phyloP scores from a whole-genome alignment of 2,113 vertebrate species.

The Carlito syrichta region DNA sequence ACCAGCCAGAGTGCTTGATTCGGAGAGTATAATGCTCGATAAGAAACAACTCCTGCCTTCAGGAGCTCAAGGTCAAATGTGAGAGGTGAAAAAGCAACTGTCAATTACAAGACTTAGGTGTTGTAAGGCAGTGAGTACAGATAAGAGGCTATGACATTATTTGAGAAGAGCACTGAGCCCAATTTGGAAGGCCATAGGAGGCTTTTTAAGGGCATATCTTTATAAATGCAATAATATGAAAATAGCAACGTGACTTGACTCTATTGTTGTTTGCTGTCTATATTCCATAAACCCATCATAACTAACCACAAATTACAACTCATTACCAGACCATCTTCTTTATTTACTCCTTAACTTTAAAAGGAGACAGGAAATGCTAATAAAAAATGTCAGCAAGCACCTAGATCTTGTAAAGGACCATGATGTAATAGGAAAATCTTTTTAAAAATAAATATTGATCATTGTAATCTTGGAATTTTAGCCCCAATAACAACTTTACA shows the following conservation, averaged over 20 bases:
- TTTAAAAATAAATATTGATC: slow-evolving; percentile 1
- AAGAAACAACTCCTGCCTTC: not conserved
- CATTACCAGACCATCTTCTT: not conserved
- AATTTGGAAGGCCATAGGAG: not conserved
- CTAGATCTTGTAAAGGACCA: not conserved
- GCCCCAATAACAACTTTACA: not conserved
- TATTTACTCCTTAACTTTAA: not conserved
- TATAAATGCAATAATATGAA: not conserved
- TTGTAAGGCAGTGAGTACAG: not conserved
- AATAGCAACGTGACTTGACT: not conserved
- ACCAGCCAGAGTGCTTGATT: not conserved
- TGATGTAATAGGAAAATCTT: not conserved
- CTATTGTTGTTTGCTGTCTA: not conserved
- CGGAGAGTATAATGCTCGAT: not conserved
- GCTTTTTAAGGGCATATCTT: not conserved
- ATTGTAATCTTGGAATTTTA: not conserved
- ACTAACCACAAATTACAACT: not conserved
- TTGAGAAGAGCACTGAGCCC: not conserved
- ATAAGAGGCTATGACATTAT: not conserved
- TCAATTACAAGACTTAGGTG: not conserved
- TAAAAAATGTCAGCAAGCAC: not conserved
- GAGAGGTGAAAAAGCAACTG: not conserved
- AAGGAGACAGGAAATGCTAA: not conserved
- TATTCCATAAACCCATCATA: not conserved
- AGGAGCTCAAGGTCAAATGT: not conserved